These are phyloP conservation scores for Morpho deidamia DNA, from an alignment of 2,888 invertebrate genomes.

Conservation along the genomic window DNA sequence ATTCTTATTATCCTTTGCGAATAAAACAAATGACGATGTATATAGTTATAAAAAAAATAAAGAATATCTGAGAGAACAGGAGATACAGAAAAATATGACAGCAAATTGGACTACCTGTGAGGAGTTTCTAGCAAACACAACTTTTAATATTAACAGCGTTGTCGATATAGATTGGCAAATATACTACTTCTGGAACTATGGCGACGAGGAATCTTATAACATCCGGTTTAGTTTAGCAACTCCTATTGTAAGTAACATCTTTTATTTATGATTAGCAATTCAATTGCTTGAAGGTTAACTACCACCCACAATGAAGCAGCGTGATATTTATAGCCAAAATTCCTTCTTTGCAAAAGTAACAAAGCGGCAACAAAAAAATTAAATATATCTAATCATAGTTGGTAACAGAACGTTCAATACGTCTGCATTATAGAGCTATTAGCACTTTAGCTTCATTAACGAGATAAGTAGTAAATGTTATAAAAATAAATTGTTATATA, in stretches of 20 bases:
- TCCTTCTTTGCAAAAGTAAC: no score
- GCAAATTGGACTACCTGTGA: conserved; percentile 49
- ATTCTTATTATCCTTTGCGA: background rate
- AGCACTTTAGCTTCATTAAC: no score
- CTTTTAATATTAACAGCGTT: conserved; percentile 35
- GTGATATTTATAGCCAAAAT: no score
- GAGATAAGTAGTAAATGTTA: no score
- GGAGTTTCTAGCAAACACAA: conserved; percentile 39
- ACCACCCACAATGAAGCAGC: no score
- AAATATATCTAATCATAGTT: no score
- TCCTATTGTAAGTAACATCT: conserved; percentile 32
- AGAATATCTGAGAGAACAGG: background rate
- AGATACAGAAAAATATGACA: conserved; percentile 3
- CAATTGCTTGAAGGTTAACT: no score
- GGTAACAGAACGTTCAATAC: no score
- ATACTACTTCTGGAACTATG: conserved; percentile 49
- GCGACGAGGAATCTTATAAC: conserved; percentile 35
- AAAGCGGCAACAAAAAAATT: no score
- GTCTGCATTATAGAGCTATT: no score
- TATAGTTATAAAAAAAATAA: background rate
- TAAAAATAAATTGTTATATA: no score
- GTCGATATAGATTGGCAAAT: conserved; percentile 51
- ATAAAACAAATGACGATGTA: background rate
- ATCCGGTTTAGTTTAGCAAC: conserved; percentile 42
- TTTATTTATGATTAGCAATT: no score